Evolutionary conservation across 1,140 invertebrate genomes (phyloP).

Genomic region (Marisa cornuarietis): DNA sequence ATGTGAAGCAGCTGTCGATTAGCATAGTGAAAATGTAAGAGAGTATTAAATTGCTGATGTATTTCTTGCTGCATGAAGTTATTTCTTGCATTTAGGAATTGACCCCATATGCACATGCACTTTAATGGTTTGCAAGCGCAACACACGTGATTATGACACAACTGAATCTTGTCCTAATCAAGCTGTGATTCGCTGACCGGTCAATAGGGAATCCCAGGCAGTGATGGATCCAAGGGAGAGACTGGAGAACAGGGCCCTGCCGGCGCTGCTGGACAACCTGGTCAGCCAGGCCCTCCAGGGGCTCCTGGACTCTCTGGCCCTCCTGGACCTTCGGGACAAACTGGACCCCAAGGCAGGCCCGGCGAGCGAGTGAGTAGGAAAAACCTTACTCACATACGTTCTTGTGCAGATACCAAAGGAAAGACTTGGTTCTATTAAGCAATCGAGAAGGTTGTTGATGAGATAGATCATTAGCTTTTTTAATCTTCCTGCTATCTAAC

Average conservation of each 20-base stretch:
- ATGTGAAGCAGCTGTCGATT: background rate
- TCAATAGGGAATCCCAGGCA: slow-evolving; percentile 35
- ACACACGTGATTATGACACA: too few species aligned
- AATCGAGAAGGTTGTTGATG: too few species aligned
- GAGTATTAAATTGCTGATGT: too few species aligned
- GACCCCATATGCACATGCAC: background rate
- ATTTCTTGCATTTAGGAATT: too few species aligned
- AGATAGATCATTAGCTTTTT: too few species aligned
- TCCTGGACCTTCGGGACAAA: slow-evolving; percentile 39
- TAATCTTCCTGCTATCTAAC: too few species aligned
- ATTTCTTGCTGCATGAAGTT: too few species aligned
- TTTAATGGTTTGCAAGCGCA: background rate
- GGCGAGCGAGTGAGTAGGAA: slow-evolving; percentile 40
- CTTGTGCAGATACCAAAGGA: too few species aligned
- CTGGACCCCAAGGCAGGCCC: slow-evolving; percentile 42
- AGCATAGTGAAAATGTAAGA: too few species aligned
- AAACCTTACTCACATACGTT: too few species aligned
- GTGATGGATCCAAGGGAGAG: slow-evolving; percentile 38
- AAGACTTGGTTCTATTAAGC: too few species aligned
- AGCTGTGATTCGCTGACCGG: background rate
- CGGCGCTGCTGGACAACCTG: slow-evolving; percentile 38
- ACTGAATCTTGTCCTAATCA: too few species aligned
- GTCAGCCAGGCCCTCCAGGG: slow-evolving; percentile 43
- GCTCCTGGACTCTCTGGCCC: slow-evolving; percentile 42
- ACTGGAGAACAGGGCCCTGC: slow-evolving; percentile 35